Evolutionary conservation across 1,140 invertebrate genomes (phyloP).

Genomic region (Cylas formicarius): DNA sequence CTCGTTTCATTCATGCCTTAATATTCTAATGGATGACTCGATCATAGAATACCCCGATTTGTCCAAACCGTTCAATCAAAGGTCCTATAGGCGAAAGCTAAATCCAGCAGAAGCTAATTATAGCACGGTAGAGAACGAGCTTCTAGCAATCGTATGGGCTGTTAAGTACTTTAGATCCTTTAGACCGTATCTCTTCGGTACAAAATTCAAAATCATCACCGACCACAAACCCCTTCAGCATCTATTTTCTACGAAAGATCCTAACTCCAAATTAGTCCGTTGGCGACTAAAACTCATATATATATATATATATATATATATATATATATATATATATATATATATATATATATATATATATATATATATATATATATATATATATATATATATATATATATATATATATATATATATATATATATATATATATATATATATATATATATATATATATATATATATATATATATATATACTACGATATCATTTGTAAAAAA

Average conservation of each 20-base stretch:
- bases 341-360: too few species aligned
- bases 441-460: too few species aligned
- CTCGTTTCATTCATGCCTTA: constrained; percentile 14
- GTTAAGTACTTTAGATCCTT: constrained; percentile 24
- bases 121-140: constrained; percentile 11
- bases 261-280: too few species aligned
- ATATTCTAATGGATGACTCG: constrained; percentile 22
- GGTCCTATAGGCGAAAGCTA: constrained; percentile 7
- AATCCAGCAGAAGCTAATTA: constrained; percentile 14
- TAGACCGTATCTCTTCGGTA: constrained; percentile 26
- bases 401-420: too few species aligned
- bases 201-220: constrained; percentile 27
- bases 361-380: too few species aligned
- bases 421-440: too few species aligned
- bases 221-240: constrained; percentile 12
- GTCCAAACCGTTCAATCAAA: constrained; percentile 9
- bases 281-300: background rate
- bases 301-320: constrained; percentile 1
- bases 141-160: constrained; percentile 25
- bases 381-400: too few species aligned
- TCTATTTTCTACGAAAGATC: too few species aligned
- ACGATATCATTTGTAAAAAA: too few species aligned
- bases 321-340: too few species aligned
- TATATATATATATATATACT: too few species aligned
- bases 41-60: constrained; percentile 12